Percentiles rank a stretch among this genome's conserved stretches.
Conservation (phyloP, 2,113 vertebrate genomes). For the Onychorhynchus coronatus region DNA sequence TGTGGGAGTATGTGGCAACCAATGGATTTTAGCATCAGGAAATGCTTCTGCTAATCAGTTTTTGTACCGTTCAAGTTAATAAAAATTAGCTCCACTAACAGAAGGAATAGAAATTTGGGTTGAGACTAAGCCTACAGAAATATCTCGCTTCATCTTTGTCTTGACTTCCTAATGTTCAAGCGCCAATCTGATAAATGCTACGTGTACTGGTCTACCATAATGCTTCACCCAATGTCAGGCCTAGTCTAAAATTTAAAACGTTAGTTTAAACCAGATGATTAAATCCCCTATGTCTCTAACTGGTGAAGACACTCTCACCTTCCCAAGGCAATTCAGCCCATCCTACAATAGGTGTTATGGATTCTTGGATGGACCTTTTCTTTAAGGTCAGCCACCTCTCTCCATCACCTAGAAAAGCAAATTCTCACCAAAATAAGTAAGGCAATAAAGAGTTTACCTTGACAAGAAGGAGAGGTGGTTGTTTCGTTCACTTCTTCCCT, state of each 20-base stretch:
- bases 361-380: not conserved
- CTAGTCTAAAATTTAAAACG: not conserved
- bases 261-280: not conserved
- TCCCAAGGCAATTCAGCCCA: not conserved
- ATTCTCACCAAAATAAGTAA: not conserved
- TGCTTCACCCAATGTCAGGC: not conserved
- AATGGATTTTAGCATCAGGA: not conserved
- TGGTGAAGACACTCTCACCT: not conserved
- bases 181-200: not conserved
- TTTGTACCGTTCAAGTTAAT: not conserved
- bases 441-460: not conserved
- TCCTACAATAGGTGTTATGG: not conserved
- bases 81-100: not conserved
- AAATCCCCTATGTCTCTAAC: not conserved
- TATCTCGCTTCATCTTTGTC: not conserved
- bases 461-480: not conserved
- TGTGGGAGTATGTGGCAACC: not conserved
- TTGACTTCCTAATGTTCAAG: not conserved
- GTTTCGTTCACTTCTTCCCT: not conserved
- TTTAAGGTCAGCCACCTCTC: not conserved
- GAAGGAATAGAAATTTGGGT: not conserved
- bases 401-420: not conserved
- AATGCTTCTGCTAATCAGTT: not conserved
- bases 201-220: not conserved
- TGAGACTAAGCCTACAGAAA: not conserved